phyloP scores from a whole-genome alignment of 2,888 invertebrate species.

The Synanthedon tipuliformis region DNA sequence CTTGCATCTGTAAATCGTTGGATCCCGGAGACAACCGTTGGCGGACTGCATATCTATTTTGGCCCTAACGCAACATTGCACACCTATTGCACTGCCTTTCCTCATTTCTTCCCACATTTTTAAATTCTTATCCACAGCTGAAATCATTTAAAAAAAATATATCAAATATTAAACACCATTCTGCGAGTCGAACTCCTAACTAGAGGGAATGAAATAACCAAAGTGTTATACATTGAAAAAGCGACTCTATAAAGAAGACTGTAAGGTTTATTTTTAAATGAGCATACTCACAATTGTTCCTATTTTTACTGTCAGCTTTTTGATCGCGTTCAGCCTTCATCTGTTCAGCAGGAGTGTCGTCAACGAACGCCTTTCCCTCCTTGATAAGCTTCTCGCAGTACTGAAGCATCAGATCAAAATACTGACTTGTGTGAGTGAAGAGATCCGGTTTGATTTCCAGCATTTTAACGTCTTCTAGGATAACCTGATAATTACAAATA shows the following conservation, averaged over 20 bases:
- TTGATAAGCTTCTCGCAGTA: constrained; percentile 90
- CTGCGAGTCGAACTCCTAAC: background rate
- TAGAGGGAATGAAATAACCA: background rate
- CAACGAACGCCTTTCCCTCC: constrained; percentile 94
- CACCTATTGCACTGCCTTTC: constrained; percentile 80
- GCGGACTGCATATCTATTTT: constrained; percentile 97
- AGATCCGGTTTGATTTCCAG: constrained; percentile 91
- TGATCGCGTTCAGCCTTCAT: constrained; percentile 97
- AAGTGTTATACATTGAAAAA: too few species aligned
- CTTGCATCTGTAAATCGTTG: constrained; percentile 98
- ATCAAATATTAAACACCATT: constrained; percentile 1
- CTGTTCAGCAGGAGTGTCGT: constrained; percentile 92
- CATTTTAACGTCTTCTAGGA: constrained; percentile 92
- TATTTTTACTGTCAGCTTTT: constrained; percentile 84
- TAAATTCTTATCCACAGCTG: constrained; percentile 87
- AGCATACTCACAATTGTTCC: constrained; percentile 79
- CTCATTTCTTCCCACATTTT: constrained; percentile 96
- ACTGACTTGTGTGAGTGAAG: constrained; percentile 96
- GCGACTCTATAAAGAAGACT: too few species aligned
- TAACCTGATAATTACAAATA: constrained; percentile 51
- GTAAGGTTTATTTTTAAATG: too few species aligned
- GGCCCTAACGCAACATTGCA: constrained; percentile 93
- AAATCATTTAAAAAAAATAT: constrained; percentile 3
- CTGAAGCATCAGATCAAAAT: constrained; percentile 91
- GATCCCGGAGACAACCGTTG: constrained; percentile 98